These are phyloP conservation scores for Labrus mixtus DNA, from an alignment of 2,113 vertebrate genomes.

Conservation along the genomic window DNA sequence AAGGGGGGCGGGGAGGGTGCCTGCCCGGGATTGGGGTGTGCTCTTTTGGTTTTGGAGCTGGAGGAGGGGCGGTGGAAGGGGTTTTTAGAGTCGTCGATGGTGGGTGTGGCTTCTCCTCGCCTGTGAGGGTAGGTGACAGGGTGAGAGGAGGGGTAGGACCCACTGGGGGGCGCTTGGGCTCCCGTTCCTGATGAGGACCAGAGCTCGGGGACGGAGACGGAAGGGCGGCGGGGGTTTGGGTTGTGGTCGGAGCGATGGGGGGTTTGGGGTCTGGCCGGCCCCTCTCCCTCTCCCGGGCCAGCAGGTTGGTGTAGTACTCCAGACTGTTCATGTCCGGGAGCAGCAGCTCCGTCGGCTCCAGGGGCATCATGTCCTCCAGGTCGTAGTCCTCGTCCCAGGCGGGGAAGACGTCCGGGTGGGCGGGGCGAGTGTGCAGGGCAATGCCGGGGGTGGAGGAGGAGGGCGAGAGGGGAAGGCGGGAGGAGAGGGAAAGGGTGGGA, in stretches of 20 bases:
- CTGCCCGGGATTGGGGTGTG: constrained; percentile 5
- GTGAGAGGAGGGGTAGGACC: constrained; percentile 56
- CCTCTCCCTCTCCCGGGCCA: constrained; percentile 66
- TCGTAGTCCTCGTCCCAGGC: constrained; percentile 78
- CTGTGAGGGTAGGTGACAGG: constrained; percentile 49
- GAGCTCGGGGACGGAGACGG: constrained; percentile 46
- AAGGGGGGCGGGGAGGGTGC: constrained; percentile 40
- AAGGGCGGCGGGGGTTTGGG: constrained; percentile 24
- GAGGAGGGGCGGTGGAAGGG: constrained; percentile 11
- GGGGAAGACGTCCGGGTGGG: constrained; percentile 59
- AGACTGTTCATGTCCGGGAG: constrained; percentile 87
- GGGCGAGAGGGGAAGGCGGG: constrained; percentile 68
- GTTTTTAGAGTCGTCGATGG: constrained; percentile 30
- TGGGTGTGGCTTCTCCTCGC: constrained; percentile 17
- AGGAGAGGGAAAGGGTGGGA: constrained; percentile 69
- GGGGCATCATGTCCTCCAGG: constrained; percentile 79
- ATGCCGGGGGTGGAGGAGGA: constrained; percentile 71
- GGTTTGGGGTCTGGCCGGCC: constrained; percentile 5
- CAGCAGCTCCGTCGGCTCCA: constrained; percentile 84
- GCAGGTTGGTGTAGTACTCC: constrained; percentile 84
- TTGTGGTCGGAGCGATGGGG: constrained; percentile 54
- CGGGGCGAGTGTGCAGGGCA: constrained; percentile 27
- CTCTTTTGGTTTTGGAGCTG: constrained; percentile 49
- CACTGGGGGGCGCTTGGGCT: constrained; percentile 27
- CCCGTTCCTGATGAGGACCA: constrained; percentile 33